These are phyloP conservation scores for Lepidurus packardi DNA, from an alignment of 1,140 invertebrate species.

Conservation along the genomic window DNA sequence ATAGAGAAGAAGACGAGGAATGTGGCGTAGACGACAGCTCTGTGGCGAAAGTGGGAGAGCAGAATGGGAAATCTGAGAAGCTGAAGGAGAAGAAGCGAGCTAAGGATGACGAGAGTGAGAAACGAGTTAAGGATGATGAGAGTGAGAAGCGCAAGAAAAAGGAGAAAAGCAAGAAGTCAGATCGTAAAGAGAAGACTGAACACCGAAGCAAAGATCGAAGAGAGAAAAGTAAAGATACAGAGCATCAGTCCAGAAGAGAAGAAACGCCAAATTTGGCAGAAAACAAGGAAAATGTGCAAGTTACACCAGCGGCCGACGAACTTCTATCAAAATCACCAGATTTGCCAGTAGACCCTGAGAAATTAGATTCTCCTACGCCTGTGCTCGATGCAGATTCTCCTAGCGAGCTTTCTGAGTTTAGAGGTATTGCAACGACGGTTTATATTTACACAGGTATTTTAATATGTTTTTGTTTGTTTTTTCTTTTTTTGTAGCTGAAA, in stretches of 20 bases:
- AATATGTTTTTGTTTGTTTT: background rate
- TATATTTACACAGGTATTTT: background rate
- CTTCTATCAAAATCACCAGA: background rate
- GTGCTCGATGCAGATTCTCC: background rate
- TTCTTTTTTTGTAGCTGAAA: background rate
- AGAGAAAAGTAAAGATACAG: conserved; percentile 22
- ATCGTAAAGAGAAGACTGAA: conserved; percentile 23
- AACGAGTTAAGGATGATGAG: conserved; percentile 32
- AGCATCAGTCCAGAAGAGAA: background rate
- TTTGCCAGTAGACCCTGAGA: background rate
- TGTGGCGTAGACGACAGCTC: background rate
- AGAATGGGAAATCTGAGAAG: conserved; percentile 29
- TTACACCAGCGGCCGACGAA: background rate
- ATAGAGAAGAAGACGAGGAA: background rate
- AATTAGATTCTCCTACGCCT: background rate
- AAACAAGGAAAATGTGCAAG: conserved; percentile 14
- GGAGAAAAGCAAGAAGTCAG: conserved; percentile 30
- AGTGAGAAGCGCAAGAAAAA: conserved; percentile 28
- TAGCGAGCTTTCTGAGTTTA: background rate
- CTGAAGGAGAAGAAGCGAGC: conserved; percentile 30
- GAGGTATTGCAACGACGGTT: background rate
- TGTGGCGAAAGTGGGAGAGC: background rate
- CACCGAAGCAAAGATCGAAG: conserved; percentile 2
- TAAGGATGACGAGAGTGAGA: conserved; percentile 23
- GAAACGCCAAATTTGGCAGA: background rate